Evolutionary conservation across 2,113 vertebrate species (phyloP), one percentile per base, ranked within the genome.

Genomic region (Charadrius vociferus): DNA sequence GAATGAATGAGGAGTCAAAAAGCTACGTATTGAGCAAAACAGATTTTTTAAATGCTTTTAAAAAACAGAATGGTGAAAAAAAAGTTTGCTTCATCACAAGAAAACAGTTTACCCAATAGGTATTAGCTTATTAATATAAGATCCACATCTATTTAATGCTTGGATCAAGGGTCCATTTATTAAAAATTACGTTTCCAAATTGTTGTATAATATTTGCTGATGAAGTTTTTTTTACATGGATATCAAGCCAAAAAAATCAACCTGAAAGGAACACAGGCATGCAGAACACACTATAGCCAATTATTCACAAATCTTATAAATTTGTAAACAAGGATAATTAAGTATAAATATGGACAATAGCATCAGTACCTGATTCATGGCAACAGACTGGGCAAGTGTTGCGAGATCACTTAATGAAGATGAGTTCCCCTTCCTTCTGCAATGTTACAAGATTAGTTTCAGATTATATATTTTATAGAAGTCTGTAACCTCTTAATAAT

Each of bases 341-440:
- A 55, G 24, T 37, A 71, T 41, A 61, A 81, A 37, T 27, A 68
- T 9, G 20, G 5, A 67, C 6, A 67, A 68, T 1, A 61, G n/a
- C 24, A 65, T 27, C 68, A 41, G 24, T 98, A 98, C 98, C 98
- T 98, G 98, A 41, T 41, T 95, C 66, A 95, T 61, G 75, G 92
- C 55, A 23, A 93, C 63, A 61, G 95, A 71, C 7, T 91, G 93
- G 49, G 72, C 74, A 16, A 98, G 53, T 19, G 49, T 65, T 61
- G 95, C 94, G 50, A 98, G 81, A 7, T 98, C 97, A 13, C 96
- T 91, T 10, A 97, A 47, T 3, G 98, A 98, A 47, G 95, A 96
- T 53, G 98, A 97, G 47, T 15, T 91, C 67, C 94, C 96, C 75
- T 97, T 97, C 86, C 91, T 98, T 68, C 98, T 98, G 97, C 1